phyloP scores from a whole-genome alignment of 2,888 invertebrate species.

The Orthonychiurus folsomi region DNA sequence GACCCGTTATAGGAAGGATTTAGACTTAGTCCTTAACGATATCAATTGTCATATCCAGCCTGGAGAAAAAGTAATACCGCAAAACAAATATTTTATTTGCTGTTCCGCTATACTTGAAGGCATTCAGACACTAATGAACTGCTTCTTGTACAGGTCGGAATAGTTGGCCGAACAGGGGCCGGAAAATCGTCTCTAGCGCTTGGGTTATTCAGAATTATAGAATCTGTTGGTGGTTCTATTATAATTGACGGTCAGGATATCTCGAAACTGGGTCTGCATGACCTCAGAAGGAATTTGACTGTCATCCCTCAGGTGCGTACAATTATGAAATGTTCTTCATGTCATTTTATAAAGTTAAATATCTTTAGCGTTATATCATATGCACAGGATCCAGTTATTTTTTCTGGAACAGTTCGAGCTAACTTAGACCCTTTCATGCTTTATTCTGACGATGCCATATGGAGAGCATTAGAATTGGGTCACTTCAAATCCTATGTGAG shows the following conservation, averaged over 20 bases:
- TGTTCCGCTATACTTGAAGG: background rate
- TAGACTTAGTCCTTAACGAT: constrained; percentile 48
- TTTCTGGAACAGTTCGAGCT: constrained; percentile 51
- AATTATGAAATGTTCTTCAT: background rate
- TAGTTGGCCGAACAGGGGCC: constrained; percentile 40
- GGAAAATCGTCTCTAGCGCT: constrained; percentile 45
- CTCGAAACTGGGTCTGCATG: constrained; percentile 43
- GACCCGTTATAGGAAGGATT: constrained; percentile 46
- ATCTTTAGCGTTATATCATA: constrained; percentile 47
- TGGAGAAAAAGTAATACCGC: constrained; percentile 45
- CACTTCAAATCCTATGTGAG: constrained; percentile 46
- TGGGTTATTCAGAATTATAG: constrained; percentile 45
- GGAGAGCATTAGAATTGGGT: constrained; percentile 50
- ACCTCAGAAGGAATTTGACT: constrained; percentile 44
- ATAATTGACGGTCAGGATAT: constrained; percentile 44
- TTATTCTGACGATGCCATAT: constrained; percentile 49
- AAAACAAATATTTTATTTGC: too few species aligned
- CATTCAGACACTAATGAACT: background rate
- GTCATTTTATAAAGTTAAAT: background rate
- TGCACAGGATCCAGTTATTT: constrained; percentile 54
- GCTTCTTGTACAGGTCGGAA: constrained; percentile 4
- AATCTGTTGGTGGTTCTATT: constrained; percentile 43
- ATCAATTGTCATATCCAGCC: constrained; percentile 44
- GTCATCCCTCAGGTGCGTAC: constrained; percentile 38
- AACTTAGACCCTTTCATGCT: constrained; percentile 52